These are phyloP conservation scores for Formica exsecta DNA, from an alignment of 1,140 invertebrate species.

Conservation along the genomic window DNA sequence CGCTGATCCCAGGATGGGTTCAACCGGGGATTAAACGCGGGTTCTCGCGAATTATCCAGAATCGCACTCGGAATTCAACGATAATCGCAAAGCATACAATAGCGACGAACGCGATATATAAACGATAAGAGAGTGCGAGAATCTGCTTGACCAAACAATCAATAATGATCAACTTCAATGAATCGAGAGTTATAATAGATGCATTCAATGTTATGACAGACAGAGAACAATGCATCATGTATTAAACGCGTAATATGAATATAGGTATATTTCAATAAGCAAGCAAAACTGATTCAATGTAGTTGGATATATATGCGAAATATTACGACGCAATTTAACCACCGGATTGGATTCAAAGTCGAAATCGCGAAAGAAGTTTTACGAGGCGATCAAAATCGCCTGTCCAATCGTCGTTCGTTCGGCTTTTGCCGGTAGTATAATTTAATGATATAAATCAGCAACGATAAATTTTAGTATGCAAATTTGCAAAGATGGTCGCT, in stretches of 20 bases:
- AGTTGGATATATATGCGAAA: neutral
- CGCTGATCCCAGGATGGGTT: neutral
- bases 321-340: neutral
- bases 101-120: no score
- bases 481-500: neutral
- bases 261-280: neutral
- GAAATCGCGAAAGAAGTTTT: conserved; percentile 2
- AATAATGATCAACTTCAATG: neutral
- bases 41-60: conserved; percentile 11
- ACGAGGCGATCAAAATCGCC: conserved; percentile 14
- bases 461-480: conserved; percentile 27
- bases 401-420: neutral
- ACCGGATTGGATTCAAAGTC: neutral
- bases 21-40: neutral
- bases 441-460: conserved; percentile 26
- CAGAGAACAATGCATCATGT: neutral
- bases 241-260: neutral
- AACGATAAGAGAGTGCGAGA: neutral
- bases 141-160: neutral
- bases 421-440: neutral
- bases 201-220: neutral
- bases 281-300: neutral
- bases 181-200: neutral
- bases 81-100: conserved; percentile 6
- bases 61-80: neutral